Evolutionary conservation across 2,888 invertebrate species (phyloP).

Genomic region (Chloroclysta siterata): DNA sequence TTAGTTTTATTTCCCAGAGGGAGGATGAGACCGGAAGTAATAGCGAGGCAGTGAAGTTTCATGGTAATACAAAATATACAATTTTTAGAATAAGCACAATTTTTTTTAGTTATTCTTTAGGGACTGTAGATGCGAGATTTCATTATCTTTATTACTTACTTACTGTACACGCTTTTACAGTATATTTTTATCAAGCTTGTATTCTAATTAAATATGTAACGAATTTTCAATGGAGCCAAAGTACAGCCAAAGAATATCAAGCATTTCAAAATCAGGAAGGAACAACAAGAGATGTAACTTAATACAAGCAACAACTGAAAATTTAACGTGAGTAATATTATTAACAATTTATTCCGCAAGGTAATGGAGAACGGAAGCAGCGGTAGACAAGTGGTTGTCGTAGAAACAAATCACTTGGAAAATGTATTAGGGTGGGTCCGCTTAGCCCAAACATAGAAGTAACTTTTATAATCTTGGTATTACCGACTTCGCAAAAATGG

Average conservation of each 20-base stretch:
- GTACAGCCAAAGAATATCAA: constrained; percentile 21
- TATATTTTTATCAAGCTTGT: constrained; percentile 4
- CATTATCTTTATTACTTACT: neutral
- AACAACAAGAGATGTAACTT: constrained; percentile 26
- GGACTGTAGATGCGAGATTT: neutral
- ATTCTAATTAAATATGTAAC: constrained; percentile 21
- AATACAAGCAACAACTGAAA: constrained; percentile 31
- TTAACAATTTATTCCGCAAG: constrained; percentile 36
- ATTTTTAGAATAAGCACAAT: constrained; percentile 5
- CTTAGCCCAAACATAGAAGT: too few species aligned
- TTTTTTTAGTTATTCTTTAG: constrained; percentile 14
- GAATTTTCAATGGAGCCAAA: constrained; percentile 14
- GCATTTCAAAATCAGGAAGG: constrained; percentile 21
- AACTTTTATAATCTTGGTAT: too few species aligned
- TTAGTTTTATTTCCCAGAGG: constrained; percentile 24
- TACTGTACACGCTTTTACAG: constrained; percentile 1
- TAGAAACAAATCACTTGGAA: neutral
- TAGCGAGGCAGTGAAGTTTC: constrained; percentile 6
- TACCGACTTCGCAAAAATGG: too few species aligned
- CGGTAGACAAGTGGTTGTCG: constrained; percentile 13
- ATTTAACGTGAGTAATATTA: constrained; percentile 33
- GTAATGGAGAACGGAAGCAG: constrained; percentile 38
- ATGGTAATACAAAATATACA: constrained; percentile 14
- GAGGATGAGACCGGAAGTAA: constrained; percentile 19
- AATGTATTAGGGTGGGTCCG: neutral